phyloP scores from a whole-genome alignment of 2,888 invertebrate species.

The Crocallis elinguaria region DNA sequence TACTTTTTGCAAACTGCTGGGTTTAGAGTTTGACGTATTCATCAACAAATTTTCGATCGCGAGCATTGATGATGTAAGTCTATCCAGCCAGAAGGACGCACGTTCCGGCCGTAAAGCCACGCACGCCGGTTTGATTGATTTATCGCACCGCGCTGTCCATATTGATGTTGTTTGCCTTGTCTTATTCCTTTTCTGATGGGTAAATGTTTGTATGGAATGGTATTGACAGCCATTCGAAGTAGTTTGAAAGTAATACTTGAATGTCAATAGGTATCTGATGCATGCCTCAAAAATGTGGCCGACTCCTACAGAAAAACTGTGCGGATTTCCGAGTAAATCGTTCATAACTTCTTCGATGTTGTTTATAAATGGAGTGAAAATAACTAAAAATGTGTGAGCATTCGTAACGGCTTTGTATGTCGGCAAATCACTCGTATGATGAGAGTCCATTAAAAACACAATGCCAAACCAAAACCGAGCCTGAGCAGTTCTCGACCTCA shows the following conservation, averaged over 20 bases:
- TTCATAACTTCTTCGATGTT: background rate
- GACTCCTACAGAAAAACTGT: no score
- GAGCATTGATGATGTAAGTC: constrained; percentile 30
- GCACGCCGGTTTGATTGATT: constrained; percentile 67
- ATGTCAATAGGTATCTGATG: no score
- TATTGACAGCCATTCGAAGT: constrained; percentile 15
- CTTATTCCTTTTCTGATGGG: constrained; percentile 29
- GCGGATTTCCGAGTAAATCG: no score
- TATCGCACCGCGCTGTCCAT: constrained; percentile 68
- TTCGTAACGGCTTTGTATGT: constrained; percentile 36
- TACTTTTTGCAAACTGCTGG: background rate
- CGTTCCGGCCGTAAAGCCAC: constrained; percentile 64
- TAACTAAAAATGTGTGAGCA: constrained; percentile 17
- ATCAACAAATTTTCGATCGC: constrained; percentile 15
- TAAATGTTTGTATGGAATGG: constrained; percentile 31
- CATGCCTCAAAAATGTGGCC: no score
- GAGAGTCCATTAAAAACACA: constrained; percentile 42
- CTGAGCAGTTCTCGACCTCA: constrained; percentile 40
- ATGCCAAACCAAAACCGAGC: constrained; percentile 34
- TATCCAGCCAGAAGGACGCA: constrained; percentile 52
- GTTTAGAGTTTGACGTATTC: background rate
- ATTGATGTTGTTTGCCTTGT: constrained; percentile 65
- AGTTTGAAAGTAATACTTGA: background rate
- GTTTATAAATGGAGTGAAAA: background rate
- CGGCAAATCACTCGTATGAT: constrained; percentile 24